Base-by-base conservation (phyloP, 2,888 invertebrate species). In the Peribatodes rhomboidaria region DNA sequence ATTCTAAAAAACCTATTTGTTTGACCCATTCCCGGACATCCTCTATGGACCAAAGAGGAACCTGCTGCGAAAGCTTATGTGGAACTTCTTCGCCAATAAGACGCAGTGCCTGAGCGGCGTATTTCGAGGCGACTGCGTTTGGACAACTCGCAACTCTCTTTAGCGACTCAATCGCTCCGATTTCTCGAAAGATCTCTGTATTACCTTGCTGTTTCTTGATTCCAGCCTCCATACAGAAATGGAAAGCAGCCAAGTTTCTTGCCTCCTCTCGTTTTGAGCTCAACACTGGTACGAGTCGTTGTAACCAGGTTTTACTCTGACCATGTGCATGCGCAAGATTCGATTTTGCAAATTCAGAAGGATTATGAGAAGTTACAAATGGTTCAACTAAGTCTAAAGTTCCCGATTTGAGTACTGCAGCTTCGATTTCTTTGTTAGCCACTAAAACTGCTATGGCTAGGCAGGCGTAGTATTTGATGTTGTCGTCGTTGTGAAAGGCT, bases 21-120 rank as follows among this genome's bases (percentile, higher is more conserved):
- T 98, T 98, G 0, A 99, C 98, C 99, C 99, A 99, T 90, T 99
- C 98, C 75, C 97, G 95, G 0, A 99, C 99, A 86, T 99, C 99
- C 86, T 98, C 98, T 18, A 96, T 96, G 0, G 98, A 98, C 99
- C 99, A 99, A 8, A 99, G 94, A 0, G 99, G 99, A 42, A 99
- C 99, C 88, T 99, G 99, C 85, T 99, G 99, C 37, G 99, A 98
- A 61, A 99, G 92, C 85, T 99, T 99, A 87, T 99, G 99, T 0
- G 99, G 99, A 14, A 99, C 97, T 84, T 98, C 97, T 87, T 99
- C 99, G 1, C 99, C 99, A 68, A 99, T 98, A 16, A 99, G 93
- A 69, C 97, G 94, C 77, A 98, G 91, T 0, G 98, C 98, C 93
- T 98, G 98, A 7, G 97, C 98, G 0, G 99, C 99, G 85, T 98